Evolutionary conservation across 2,113 vertebrate genomes (phyloP).

Genomic region (Cygnus buccinator): DNA sequence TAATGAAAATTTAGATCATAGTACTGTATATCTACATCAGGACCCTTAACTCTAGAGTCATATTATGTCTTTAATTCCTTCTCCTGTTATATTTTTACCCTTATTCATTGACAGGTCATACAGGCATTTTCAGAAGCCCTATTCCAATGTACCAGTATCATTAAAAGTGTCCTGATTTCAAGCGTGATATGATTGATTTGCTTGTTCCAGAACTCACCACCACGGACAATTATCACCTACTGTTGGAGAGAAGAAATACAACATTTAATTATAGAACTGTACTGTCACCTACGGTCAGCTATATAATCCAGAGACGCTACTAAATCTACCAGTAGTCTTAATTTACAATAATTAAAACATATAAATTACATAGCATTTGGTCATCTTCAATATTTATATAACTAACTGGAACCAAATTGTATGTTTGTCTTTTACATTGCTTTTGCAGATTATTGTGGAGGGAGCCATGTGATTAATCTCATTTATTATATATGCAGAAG

Average conservation of each 20-base stretch:
- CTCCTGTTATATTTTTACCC: background rate
- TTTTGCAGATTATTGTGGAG: background rate
- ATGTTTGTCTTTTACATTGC: background rate
- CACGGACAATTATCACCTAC: background rate
- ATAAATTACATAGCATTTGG: background rate
- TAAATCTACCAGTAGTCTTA: background rate
- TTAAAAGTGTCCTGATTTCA: background rate
- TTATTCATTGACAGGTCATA: background rate
- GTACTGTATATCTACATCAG: background rate
- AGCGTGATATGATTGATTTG: background rate
- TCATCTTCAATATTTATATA: background rate
- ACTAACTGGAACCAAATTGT: background rate
- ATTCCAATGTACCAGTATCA: background rate
- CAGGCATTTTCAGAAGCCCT: background rate
- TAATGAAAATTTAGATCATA: background rate
- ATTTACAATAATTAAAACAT: background rate
- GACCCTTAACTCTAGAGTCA: background rate
- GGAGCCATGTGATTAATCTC: background rate
- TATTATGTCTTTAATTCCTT: background rate
- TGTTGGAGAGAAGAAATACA: background rate
- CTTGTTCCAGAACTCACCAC: background rate
- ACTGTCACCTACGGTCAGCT: background rate
- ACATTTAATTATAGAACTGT: background rate
- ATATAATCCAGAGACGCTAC: background rate
- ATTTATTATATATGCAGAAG: background rate